Evolutionary conservation across 2,797 vertebrate species (phyloP).

Genomic region (Poeciliopsis infans): DNA sequence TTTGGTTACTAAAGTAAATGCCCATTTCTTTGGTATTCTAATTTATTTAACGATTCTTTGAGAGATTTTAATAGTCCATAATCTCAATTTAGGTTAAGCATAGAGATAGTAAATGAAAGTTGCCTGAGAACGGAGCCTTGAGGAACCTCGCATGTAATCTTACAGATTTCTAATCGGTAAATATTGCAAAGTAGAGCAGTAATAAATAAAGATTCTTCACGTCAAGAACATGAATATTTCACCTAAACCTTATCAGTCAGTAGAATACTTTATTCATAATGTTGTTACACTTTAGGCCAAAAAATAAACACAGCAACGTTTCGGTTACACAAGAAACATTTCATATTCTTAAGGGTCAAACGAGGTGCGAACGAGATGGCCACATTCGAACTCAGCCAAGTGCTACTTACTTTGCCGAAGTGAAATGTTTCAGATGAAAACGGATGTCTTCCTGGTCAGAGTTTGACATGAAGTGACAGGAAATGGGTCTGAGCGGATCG

Average conservation of each 20-base stretch:
- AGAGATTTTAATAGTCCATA: neutral
- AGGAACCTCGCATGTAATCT: neutral
- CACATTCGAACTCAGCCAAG: neutral
- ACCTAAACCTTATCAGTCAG: neutral
- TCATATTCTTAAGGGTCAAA: neutral
- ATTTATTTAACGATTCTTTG: neutral
- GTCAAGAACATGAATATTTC: neutral
- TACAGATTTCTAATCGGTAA: neutral
- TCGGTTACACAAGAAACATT: neutral
- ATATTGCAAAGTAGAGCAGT: neutral
- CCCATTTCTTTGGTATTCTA: neutral
- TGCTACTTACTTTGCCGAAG: neutral
- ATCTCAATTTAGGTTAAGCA: neutral
- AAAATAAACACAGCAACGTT: neutral
- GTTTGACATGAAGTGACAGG: constrained; percentile 7
- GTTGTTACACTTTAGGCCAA: neutral
- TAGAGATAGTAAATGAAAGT: neutral
- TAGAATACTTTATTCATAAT: neutral
- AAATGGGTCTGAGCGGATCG: neutral
- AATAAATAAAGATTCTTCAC: neutral
- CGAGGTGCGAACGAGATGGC: neutral
- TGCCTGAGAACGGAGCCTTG: neutral
- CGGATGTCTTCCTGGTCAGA: constrained; percentile 1
- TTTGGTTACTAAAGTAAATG: neutral
- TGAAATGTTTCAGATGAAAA: neutral